phyloP scores from a whole-genome alignment of 2,797 vertebrate species.

The Arctocebus calabarensis region DNA sequence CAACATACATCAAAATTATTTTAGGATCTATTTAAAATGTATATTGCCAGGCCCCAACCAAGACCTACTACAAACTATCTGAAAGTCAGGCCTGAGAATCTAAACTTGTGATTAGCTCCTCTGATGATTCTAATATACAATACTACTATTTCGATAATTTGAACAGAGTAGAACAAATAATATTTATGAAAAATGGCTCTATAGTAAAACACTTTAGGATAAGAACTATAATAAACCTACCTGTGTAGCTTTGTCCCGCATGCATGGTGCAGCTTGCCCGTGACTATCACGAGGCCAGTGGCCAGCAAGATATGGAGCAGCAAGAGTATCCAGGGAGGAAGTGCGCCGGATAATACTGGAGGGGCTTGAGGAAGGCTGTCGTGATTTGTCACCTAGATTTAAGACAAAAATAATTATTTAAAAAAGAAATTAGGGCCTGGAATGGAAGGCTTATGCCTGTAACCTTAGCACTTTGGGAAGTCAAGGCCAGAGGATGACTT shows the following conservation, averaged over 20 bases:
- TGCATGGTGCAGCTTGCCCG: constrained; percentile 93
- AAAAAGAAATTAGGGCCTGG: not conserved
- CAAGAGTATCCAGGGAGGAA: constrained; percentile 93
- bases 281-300: constrained; percentile 98
- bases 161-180: constrained; percentile 17
- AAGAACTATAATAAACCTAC: constrained; percentile 88
- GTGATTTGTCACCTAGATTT: constrained; percentile 87
- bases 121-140: not conserved
- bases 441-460: not conserved
- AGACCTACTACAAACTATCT: not conserved
- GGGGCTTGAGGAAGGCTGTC: constrained; percentile 87
- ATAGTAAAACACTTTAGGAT: not conserved
- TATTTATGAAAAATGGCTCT: not conserved
- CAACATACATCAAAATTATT: not conserved
- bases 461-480: not conserved
- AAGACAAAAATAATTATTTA: constrained; percentile 56
- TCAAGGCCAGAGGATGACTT: not conserved
- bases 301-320: constrained; percentile 94
- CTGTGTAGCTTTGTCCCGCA: constrained; percentile 99
- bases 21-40: not conserved
- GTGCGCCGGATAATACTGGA: constrained; percentile 92
- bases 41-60: not conserved
- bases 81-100: not conserved
- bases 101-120: not conserved
- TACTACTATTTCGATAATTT: not conserved